These are phyloP conservation scores for Rhinoraja longicauda DNA, from an alignment of 2,797 vertebrate genomes.

Conservation along the genomic window DNA sequence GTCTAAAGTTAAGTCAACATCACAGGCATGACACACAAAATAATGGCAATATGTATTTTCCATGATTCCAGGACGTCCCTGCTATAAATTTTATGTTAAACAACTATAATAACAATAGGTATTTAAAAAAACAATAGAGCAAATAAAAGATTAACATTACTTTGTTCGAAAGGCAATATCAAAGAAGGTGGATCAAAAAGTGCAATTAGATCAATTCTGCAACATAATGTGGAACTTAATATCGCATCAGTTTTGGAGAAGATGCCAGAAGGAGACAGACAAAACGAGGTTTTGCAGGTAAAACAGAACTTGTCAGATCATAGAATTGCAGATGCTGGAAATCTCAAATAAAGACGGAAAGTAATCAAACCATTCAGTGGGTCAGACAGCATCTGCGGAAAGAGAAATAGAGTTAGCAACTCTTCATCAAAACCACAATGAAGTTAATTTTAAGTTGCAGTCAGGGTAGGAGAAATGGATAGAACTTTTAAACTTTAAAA, in stretches of 20 bases:
- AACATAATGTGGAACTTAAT: constrained; percentile 60
- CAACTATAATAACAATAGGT: neutral
- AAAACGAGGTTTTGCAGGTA: constrained; percentile 69
- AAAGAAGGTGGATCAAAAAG: neutral
- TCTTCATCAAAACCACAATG: too few species aligned
- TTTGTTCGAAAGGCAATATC: neutral
- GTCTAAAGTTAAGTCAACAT: neutral
- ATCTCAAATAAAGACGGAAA: too few species aligned
- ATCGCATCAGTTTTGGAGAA: constrained; percentile 57
- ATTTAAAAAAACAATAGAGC: neutral
- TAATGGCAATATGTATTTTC: neutral
- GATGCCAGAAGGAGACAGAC: constrained; percentile 54
- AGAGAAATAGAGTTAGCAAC: too few species aligned
- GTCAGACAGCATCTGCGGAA: too few species aligned
- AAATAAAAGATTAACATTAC: constrained; percentile 17
- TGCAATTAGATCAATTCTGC: constrained; percentile 45
- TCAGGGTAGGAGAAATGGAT: neutral
- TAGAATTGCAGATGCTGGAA: neutral
- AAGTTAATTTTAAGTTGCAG: too few species aligned
- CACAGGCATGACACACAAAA: neutral
- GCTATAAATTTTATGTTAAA: neutral
- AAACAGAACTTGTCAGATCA: neutral
- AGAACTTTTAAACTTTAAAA: too few species aligned
- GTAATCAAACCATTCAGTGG: too few species aligned
- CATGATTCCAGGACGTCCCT: neutral